Base-by-base conservation (phyloP, 1,140 invertebrate species). In the Zaprionus lachaisei region DNA sequence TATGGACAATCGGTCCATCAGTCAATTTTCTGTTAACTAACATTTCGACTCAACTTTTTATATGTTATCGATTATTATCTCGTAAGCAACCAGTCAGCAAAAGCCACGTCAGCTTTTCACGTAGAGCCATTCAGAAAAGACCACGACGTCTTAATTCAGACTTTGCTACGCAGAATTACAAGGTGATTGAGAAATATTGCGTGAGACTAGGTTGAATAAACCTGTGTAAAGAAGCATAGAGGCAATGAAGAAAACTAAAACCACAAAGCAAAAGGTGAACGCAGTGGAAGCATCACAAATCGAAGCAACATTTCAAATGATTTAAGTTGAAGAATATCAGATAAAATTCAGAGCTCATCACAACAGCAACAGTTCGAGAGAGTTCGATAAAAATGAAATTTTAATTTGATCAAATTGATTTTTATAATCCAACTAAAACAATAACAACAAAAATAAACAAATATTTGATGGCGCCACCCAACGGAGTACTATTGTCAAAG, bases 91-190 rank as follows among this genome's bases (percentile, higher is more conserved):
- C 72, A 75, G 60, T 71, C 51, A 54, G 15, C 28, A 22, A 61
- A 1, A 57, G 82, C 71, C 83, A 87, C 83, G 83, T 87, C 83
- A 87, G 55, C 80, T 65, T 65, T 80, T 72, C 2, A 22, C 15
- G 15, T 7, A 12, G 20, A 54, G 17, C 78, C 74, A 82, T 61
- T 65, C 63, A 56, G 58, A 49, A 72, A 79, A 58, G 65, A 66
- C 62, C 81, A 83, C 81, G 81, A 71, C 79, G 81, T 34, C 95
- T 96, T 37, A 98, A 96, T 93, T 94, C 20, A 72, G 56, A 79
- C 56, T 63, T 63, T 72, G 61, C 11, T 71, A 68, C 62, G 80
- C 64, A 54, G 49, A 62, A 86, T 84, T 86, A 68, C 86, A 86
- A 72, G 63, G 66, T 72, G 74, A 73, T 80, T 76, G 66, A 73